A percentile compares a stretch with the other conserved stretches of the same genome.
phyloP scores from a whole-genome alignment of 1,140 invertebrate genomes.

The Zaprionus kolodkinae region DNA sequence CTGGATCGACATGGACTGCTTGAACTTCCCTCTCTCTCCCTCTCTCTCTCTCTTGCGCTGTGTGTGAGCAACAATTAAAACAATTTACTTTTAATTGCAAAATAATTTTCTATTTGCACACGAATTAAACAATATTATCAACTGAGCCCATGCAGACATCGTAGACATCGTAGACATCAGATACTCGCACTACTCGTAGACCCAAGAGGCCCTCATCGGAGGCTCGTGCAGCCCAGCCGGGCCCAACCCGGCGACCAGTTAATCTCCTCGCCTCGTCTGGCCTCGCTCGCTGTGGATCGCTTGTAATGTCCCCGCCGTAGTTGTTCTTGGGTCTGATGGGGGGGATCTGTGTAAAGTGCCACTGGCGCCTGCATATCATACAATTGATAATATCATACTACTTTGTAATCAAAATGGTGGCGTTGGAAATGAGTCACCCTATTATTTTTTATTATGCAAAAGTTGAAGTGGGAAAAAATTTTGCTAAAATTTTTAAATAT shows the following conservation, averaged over 20 bases:
- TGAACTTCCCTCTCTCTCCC: not conserved
- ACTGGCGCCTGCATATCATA: constrained; percentile 75
- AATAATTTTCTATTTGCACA: constrained; percentile 83
- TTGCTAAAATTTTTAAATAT: no score
- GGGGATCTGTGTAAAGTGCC: constrained; percentile 76
- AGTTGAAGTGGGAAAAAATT: not conserved
- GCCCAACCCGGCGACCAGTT: constrained; percentile 49
- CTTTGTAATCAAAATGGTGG: constrained; percentile 56
- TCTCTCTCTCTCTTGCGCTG: not conserved
- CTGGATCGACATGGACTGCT: not conserved
- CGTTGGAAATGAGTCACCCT: constrained; percentile 45
- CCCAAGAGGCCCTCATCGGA: constrained; percentile 42
- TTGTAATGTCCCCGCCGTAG: not conserved
- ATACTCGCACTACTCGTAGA: not conserved
- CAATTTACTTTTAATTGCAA: constrained; percentile 82
- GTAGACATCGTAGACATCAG: constrained; percentile 6
- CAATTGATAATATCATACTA: constrained; percentile 66
- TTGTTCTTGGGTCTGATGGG: constrained; percentile 26
- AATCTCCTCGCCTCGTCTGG: constrained; percentile 41
- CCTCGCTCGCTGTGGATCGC: not conserved
- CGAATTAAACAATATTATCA: constrained; percentile 80
- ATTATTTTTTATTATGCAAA: constrained; percentile 19
- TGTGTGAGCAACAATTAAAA: constrained; percentile 79
- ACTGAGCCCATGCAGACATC: constrained; percentile 52
- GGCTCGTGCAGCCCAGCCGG: constrained; percentile 27